These are phyloP conservation scores for Notothenia coriiceps DNA, from an alignment of 2,113 vertebrate genomes.

Conservation along the genomic window DNA sequence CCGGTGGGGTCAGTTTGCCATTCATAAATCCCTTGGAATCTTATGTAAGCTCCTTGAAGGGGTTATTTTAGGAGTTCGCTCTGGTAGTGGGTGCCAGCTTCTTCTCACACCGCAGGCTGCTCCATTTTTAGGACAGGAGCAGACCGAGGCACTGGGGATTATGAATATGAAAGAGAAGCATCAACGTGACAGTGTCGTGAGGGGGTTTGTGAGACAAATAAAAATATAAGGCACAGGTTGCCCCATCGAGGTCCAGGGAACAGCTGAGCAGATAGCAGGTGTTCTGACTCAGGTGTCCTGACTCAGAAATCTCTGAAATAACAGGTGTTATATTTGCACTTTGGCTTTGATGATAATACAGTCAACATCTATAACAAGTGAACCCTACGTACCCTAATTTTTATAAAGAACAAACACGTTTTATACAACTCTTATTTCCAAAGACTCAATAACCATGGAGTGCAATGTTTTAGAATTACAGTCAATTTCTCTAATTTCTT, in stretches of 20 bases:
- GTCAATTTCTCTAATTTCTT: background rate
- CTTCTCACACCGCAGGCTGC: constrained; percentile 27
- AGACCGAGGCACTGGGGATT: background rate
- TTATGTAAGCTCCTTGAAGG: constrained; percentile 1
- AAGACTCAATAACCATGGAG: background rate
- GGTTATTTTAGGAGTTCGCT: constrained; percentile 71
- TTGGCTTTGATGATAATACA: background rate
- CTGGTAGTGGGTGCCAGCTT: constrained; percentile 17
- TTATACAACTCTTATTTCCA: too few species aligned
- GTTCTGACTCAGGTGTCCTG: background rate
- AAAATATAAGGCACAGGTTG: background rate
- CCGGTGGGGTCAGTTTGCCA: constrained; percentile 32
- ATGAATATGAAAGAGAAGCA: background rate
- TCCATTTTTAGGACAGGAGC: constrained; percentile 52
- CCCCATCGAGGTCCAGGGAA: background rate
- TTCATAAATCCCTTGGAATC: constrained; percentile 49
- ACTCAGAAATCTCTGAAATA: background rate
- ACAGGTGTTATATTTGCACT: background rate
- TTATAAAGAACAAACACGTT: too few species aligned
- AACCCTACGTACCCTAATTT: too few species aligned
- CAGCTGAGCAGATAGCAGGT: background rate
- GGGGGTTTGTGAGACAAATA: background rate
- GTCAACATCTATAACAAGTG: too few species aligned
- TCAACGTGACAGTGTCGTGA: background rate
- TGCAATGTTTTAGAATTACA: background rate